Evolutionary conservation across 2,113 vertebrate species (phyloP), one percentile per base, ranked within the genome.

Genomic region (Cochlearius cochlearius): DNA sequence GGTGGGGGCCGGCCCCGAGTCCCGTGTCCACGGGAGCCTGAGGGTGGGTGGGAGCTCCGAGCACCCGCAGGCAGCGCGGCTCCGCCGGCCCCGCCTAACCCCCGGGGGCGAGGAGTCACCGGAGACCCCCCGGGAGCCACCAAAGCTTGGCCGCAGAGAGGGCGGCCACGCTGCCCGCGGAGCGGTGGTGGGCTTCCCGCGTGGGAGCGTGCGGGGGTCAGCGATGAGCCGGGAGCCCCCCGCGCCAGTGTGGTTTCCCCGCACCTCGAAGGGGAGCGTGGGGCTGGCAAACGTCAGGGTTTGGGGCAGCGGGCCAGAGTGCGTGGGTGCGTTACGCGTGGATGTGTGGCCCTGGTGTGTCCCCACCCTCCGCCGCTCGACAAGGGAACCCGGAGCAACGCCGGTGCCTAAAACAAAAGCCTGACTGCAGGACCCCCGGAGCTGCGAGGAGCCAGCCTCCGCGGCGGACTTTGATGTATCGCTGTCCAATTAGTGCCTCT

Each of bases 401-500:
- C 50, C 43, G 32, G 34, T 10, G 49, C 71, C 91, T 92, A 96
- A 96, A 98, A 97, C 97, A 98, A 97, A 98, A 97, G 96, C 97
- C 95, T 86, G 78, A 68, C 67, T 53, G 38, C 93, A 77, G 88
- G 86, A 96, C 94, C 94, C 93, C 90, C 91, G 91, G 96, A 74
- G 96, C 97, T 97, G 95, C 20, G 73, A 98, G 96, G 92, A 98
- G 86, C 81, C 85, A 60, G 55, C 88, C 98, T 97, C 86, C 76
- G 97, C 84, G 97, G 95, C 92, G 97, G 94, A 97, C 98, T 98
- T 98, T 98, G 98, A 98, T 98, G 97, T 96, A 98, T 98, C 85
- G 96, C 98, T 98, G 98, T 98, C 98, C 98, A 98, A 98, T 99
- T 98, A 98, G 98, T 97, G 98, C 88, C 96, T 98, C 98, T 98